These are phyloP conservation scores for Scomberomorus guttatus DNA, from an alignment of 2,797 vertebrate genomes.

Conservation along the genomic window DNA sequence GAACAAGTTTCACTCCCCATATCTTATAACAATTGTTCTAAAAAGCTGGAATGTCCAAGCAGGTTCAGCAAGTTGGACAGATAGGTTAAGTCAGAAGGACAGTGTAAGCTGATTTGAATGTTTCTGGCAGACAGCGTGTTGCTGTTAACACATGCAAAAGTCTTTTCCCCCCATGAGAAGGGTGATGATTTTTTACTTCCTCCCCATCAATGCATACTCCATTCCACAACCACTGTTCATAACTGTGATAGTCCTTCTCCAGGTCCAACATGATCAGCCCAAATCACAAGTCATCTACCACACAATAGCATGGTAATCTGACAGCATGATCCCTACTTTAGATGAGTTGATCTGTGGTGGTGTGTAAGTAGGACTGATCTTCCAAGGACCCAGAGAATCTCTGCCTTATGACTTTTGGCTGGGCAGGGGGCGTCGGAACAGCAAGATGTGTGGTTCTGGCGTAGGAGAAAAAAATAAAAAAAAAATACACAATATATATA, in stretches of 20 bases:
- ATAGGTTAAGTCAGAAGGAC: constrained; percentile 47
- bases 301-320: constrained; percentile 30
- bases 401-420: constrained; percentile 65
- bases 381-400: constrained; percentile 51
- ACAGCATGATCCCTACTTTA: constrained; percentile 34
- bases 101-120: constrained; percentile 47
- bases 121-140: constrained; percentile 44
- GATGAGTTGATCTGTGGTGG: constrained; percentile 46
- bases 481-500: neutral
- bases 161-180: constrained; percentile 46
- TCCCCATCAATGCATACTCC: constrained; percentile 41
- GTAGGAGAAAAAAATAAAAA: neutral
- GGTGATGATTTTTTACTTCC: constrained; percentile 17
- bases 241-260: constrained; percentile 58
- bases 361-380: constrained; percentile 45
- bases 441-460: constrained; percentile 88
- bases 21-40: constrained; percentile 50
- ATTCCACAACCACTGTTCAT: constrained; percentile 70
- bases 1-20: constrained; percentile 41
- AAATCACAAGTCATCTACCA: constrained; percentile 34
- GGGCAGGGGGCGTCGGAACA: constrained; percentile 84
- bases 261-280: constrained; percentile 67
- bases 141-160: constrained; percentile 50
- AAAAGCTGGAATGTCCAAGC: constrained; percentile 64
- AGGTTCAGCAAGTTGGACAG: constrained; percentile 58